A percentile compares a stretch with the other conserved stretches of the same genome.
Evolutionary conservation across 35 echinoderm and acorn worm species (phyloP).

Genomic region (Heliocidaris tuberculata): DNA sequence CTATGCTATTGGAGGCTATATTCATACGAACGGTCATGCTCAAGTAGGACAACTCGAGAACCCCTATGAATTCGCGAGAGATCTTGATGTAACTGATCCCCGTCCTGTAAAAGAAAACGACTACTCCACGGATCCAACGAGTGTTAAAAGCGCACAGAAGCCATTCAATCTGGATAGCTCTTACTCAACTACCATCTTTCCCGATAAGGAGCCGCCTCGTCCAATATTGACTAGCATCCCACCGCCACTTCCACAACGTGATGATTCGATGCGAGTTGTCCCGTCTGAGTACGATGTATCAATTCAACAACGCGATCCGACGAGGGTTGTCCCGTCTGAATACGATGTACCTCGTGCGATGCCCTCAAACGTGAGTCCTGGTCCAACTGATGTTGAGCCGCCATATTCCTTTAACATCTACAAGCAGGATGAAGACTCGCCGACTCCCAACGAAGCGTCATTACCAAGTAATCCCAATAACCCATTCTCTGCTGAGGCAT

Average conservation of each 20-base stretch:
- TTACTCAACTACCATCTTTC: slow-evolving; percentile 18
- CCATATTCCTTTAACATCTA: slow-evolving; percentile 3
- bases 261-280: neutral
- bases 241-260: neutral
- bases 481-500: neutral
- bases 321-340: neutral
- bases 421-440: neutral
- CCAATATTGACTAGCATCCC: neutral
- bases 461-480: neutral
- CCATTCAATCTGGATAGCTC: neutral
- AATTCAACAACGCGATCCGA: neutral
- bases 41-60: neutral
- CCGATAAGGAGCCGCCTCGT: neutral
- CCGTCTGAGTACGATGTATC: neutral
- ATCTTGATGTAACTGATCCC: neutral
- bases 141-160: neutral
- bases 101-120: neutral
- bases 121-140: slow-evolving; percentile 6
- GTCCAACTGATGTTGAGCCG: neutral
- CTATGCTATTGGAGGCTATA: neutral
- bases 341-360: neutral
- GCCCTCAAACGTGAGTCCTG: neutral
- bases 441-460: neutral
- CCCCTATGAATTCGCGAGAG: neutral
- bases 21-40: neutral